Percentiles rank a stretch among this genome's conserved stretches.
These are phyloP conservation scores for Allacma fusca DNA, from an alignment of 2,888 invertebrate genomes.

Conservation along the genomic window DNA sequence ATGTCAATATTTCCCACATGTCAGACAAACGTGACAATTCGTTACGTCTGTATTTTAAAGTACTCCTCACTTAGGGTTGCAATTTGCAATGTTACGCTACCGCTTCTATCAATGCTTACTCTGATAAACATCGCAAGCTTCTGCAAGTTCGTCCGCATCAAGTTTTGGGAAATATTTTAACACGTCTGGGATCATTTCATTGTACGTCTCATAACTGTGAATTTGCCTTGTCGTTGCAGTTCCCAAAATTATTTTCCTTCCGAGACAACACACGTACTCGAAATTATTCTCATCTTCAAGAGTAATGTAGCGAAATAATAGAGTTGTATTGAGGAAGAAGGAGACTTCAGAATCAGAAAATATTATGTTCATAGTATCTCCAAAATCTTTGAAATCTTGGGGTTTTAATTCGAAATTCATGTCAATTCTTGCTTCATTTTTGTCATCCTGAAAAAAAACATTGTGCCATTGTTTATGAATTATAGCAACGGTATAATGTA, in stretches of 20 bases:
- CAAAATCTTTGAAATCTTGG: background rate
- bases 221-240: background rate
- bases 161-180: constrained; percentile 1
- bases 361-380: background rate
- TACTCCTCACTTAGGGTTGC: no score
- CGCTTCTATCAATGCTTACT: background rate
- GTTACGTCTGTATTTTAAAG: no score
- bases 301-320: background rate
- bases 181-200: background rate
- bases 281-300: background rate
- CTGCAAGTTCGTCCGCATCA: background rate
- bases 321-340: constrained; percentile 1
- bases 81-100: no score
- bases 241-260: background rate
- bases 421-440: background rate
- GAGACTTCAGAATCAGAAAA: background rate
- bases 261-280: background rate
- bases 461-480: no score
- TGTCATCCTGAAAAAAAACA: background rate
- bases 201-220: background rate
- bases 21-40: no score
- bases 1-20: no score
- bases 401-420: background rate
- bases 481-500: no score
- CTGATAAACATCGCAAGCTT: background rate